Evolutionary conservation across 23 tunicate genomes (phyloP), one percentile per base, ranked within the genome.

Genomic region (Oikopleura vanhoeffeni): DNA sequence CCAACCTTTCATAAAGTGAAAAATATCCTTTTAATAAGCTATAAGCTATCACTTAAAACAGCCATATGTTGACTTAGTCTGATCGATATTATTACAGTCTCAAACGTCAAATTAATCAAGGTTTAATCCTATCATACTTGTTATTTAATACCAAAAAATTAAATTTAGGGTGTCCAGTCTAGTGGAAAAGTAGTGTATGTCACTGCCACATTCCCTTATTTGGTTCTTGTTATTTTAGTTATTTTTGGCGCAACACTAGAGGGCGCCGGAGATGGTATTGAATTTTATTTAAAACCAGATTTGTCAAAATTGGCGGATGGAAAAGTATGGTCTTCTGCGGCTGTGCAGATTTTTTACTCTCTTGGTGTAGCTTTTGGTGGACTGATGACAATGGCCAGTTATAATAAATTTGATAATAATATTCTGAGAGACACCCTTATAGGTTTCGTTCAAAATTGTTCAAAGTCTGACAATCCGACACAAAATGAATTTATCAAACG

Each of bases 311-410:
- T 71, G 2, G 35, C 34, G 40, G 87, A 88, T 40, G 77, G 92
- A 41, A 76, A 41, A 28, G 98, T 94, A 0, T 94, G 98, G 98
- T 85, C 85, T 0, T 88, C 95, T 30, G 98, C 98, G 0, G 98
- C 98, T 39, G 90, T 95, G 0, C 98, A 94, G 84, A 94, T 94
- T 58, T 94, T 94, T 67, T 94, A 90, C 41, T 94, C 98, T 0
- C 87, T 94, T 34, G 98, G 98, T 41, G 90, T 86, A 30, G 86
- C 88, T 34, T 86, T 86, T 49, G 88, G 88, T 35, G 85, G 88
- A 40, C 41, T 86, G 39, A 41, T 86, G 87, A 83, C 86, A 0
- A 90, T 94, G 88, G 95, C 98, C 42, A 90, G 95, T 1, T 94
- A 86, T 77, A 86, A 86, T 40, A 39, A 86, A 64, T 86, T 86